Evolutionary conservation across 2,797 vertebrate species (phyloP), one percentile per base, ranked within the genome.

Genomic region (Melanotaenia maccullochi): DNA sequence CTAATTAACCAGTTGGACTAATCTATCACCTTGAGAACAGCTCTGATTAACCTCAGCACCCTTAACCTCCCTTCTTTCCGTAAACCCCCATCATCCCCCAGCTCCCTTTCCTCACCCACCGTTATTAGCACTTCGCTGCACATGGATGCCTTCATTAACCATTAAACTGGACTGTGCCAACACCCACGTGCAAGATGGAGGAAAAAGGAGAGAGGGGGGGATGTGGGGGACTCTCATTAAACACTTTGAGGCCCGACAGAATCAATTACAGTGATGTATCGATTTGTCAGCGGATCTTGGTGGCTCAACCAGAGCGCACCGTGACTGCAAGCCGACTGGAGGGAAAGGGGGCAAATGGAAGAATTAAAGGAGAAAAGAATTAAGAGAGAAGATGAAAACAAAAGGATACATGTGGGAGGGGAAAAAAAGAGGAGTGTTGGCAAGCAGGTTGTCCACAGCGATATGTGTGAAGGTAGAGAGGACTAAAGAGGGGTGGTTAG

Each of bases 221-320:
- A 13, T 35, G 7, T 13, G 38, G 38, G 52, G 65, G 61, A 65
- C 54, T 79, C 88, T 93, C 83, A 90, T 93, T 92, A 93, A 92
- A 91, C 85, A 91, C 92, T 87, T 87, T 83, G 83, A 85, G 81
- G 67, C 65, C 68, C 59, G 82, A 87, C 90, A 93, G 86, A 92
- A 92, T 93, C 91, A 90, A 92, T 94, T 92, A 91, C 89, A 86
- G 85, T 92, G 91, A 94, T 90, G 86, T 86, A 94, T 93, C 55
- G 93, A 93, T 93, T 91, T 87, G 86, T 89, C 85, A 83, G 80
- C 59, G 9, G 76, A 81, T 88, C 83, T 74, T 60, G 2, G 76
- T 81, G 77, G 81, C 70, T 87, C 66, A 42, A 71, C 63, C 38
- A 49, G 60, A 78, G 82, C 66, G 47, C 33, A 0, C 12, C 74